Evolutionary conservation across 2,888 invertebrate genomes (phyloP), one percentile per base, ranked within the genome.

Genomic region (Galeruca laticollis): DNA sequence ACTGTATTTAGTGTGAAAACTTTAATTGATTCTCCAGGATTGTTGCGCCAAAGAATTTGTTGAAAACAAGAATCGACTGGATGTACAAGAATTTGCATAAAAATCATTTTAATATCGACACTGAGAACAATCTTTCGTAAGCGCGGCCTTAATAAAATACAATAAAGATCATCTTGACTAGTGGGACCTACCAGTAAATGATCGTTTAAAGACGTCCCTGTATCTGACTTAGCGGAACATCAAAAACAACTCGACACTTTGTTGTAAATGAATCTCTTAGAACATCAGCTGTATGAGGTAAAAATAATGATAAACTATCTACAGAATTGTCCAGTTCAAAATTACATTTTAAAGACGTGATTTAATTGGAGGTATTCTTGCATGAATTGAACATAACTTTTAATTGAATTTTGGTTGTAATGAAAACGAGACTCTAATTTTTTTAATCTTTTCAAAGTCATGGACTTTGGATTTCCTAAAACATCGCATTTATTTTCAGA

Each of bases 51-150:
- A n/a, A n/a, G 18, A 8, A 75, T 73, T 70, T 71, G 56, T 69
- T 75, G 70, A 69, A 31, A 71, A 3, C 49, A 26, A 18, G 71
- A 62, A 33, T 75, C 68, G 13, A 57, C 54, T 11, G 57, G 59
- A 20, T 71, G 40, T 33, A 73, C 52, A 13, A 54, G 13, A 33
- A 74, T 71, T 47, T 62, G 62, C 33, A 71, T 43, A 52, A 68
- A 73, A 71, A 74, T 73, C 66, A 66, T 73, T 67, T 70, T 73
- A 9, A 73, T 66, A 11, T 73, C 73, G 6, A 71, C 73, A 43
- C 54, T 70, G 18, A 73, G 35, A 3, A 73, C 73, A 11, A 51
- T 40, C 47, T 57, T 56, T 52, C 62, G 33, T 5, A 71, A 51
- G 31, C 71, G 13, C 13, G 71, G 35, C 21, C 73, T 37, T 52